phyloP scores from a whole-genome alignment of 2,888 invertebrate species.

The Limnephilus auricula region DNA sequence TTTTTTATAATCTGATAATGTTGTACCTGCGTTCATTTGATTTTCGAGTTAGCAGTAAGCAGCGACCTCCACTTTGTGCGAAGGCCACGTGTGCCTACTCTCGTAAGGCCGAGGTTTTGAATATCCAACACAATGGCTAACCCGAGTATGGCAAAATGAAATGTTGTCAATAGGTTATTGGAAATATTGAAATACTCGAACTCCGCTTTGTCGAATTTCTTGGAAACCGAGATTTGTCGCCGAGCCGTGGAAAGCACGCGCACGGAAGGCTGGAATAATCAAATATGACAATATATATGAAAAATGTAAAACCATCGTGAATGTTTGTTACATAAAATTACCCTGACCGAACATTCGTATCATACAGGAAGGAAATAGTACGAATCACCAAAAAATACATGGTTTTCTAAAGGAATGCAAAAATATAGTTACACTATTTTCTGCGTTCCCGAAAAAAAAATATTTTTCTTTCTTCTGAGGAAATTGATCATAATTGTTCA shows the following conservation, averaged over 20 bases:
- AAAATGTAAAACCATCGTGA: background rate
- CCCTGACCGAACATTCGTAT: background rate
- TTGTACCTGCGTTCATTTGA: no score
- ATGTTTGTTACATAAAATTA: background rate
- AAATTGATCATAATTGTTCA: no score
- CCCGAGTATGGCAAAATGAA: conserved; percentile 15
- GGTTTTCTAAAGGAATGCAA: no score
- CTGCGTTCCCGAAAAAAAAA: no score
- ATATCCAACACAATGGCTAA: conserved; percentile 15
- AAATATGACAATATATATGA: background rate
- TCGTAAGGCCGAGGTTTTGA: conserved; percentile 5
- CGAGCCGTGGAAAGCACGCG: background rate
- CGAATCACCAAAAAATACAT: no score
- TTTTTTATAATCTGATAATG: no score
- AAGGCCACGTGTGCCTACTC: background rate
- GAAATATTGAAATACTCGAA: conserved; percentile 14
- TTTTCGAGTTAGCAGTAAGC: background rate
- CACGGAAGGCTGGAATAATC: background rate
- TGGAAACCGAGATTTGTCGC: background rate
- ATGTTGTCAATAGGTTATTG: conserved; percentile 27
- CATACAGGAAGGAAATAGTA: background rate
- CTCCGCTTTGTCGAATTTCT: background rate
- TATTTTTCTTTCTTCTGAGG: no score
- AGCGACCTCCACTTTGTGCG: background rate
- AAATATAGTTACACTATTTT: no score